Evolutionary conservation across 2,797 vertebrate species (phyloP).

Genomic region (Acanthurus lineatus): DNA sequence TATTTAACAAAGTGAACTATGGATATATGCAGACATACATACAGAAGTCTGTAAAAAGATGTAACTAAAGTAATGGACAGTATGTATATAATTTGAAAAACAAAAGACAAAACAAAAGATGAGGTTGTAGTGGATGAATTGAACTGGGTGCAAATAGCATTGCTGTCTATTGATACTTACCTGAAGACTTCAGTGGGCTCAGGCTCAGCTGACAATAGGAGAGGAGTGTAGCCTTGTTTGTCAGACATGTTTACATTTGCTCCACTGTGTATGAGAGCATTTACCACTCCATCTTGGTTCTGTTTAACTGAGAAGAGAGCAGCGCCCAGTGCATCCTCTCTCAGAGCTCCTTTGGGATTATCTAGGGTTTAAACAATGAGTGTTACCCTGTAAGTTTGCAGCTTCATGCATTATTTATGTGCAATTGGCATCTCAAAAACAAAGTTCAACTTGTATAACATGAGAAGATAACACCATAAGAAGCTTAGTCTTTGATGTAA

Average conservation of each 20-base stretch:
- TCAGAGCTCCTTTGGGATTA: slow-evolving; percentile 71
- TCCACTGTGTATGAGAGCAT: slow-evolving; percentile 81
- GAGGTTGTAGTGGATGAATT: no score
- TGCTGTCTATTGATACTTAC: slow-evolving; percentile 26
- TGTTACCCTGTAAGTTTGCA: neutral
- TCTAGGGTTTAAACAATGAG: slow-evolving; percentile 30
- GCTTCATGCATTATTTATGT: neutral
- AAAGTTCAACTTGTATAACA: neutral
- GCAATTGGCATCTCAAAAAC: neutral
- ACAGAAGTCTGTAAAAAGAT: neutral
- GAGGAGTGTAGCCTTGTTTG: slow-evolving; percentile 82
- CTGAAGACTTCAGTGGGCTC: slow-evolving; percentile 82
- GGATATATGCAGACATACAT: neutral
- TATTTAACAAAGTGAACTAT: neutral
- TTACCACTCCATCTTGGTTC: slow-evolving; percentile 76
- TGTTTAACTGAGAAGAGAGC: slow-evolving; percentile 86
- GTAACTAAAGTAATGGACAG: no score
- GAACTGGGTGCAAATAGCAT: no score
- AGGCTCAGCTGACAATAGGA: slow-evolving; percentile 84
- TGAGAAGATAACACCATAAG: neutral
- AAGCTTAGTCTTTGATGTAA: neutral
- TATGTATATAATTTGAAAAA: no score
- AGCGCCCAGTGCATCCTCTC: slow-evolving; percentile 64
- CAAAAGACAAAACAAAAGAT: no score
- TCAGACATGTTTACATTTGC: slow-evolving; percentile 78